Base-by-base conservation (phyloP, 2,888 invertebrate species). In the Enchytraeus crypticus region DNA sequence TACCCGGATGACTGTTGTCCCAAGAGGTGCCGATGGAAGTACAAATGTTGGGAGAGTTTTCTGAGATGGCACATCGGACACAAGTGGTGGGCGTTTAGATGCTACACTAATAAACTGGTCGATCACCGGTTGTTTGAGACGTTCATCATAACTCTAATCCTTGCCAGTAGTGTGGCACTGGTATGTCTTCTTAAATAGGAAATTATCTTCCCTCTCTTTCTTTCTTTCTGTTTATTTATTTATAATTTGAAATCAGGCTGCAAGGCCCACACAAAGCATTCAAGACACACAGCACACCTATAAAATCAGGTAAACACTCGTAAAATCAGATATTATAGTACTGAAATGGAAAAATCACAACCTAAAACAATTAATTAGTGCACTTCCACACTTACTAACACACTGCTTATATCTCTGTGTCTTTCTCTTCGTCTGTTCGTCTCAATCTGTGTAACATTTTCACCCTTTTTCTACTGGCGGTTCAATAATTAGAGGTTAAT, bases 41-140 rank as follows among this genome's bases (percentile, higher is more conserved):
- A 54, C 14, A 38, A 21, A 5, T 51, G 54, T n/a, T 59, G 60
- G 69, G 60, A 64, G 51, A 57, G 54, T 29, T 70, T 78, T 30
- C 75, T 76, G 51, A 91, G 92, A 74, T 89, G 92, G 54, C 90
- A 89, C 14, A 89, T 92, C 81, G 93, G 93, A 88, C 89, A 90
- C 80, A 89, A 89, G 71, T 96, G 93, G 92, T 90, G 88, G 71
- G 89, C 89, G 81, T 84, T 92, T 69, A 85, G 96, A 77, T 86
- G 89, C 77, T 91, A 92, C 82, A 92, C 92, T 69, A 95, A 89
- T 83, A 87, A 87, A 82, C 85, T 96, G 23, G 95, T 96, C 78
- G 96, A 96, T 83, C 95, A 97, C 83, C 95, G 93, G 81, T 96
- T 96, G 84, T 97, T 97, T 83, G 97, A 97, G 85, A 93, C 93